phyloP scores from a whole-genome alignment of 92 coral and sea anemone genomes.

The Parazoanthus darwini region DNA sequence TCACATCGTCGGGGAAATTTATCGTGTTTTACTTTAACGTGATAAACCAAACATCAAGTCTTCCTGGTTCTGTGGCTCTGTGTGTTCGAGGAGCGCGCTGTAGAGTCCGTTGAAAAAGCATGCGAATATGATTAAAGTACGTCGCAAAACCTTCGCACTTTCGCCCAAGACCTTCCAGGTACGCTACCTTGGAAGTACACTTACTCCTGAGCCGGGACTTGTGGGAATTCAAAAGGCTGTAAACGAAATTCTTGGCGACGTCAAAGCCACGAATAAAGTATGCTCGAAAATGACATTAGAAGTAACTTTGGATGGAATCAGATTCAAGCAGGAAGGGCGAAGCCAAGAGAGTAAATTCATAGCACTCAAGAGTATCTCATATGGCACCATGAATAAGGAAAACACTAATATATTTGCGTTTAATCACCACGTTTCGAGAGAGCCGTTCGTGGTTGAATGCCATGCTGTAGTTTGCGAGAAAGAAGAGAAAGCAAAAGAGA shows the following conservation, averaged over 20 bases:
- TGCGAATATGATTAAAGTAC: constrained; percentile 72
- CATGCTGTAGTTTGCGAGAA: constrained; percentile 85
- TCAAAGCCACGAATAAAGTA: constrained; percentile 63
- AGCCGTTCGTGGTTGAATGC: constrained; percentile 82
- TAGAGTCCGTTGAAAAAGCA: background rate
- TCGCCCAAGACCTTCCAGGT: constrained; percentile 76
- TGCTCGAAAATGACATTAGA: constrained; percentile 80
- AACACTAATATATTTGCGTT: constrained; percentile 82
- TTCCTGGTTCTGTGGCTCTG: background rate
- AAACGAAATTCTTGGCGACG: constrained; percentile 62
- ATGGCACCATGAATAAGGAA: constrained; percentile 71
- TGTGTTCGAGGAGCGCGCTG: background rate
- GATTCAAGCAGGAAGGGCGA: constrained; percentile 55
- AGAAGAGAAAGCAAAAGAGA: constrained; percentile 79
- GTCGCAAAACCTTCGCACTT: constrained; percentile 68
- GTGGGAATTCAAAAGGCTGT: constrained; percentile 83
- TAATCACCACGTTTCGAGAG: constrained; percentile 86
- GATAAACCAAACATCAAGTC: background rate
- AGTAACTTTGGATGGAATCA: constrained; percentile 75
- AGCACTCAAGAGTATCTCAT: constrained; percentile 79
- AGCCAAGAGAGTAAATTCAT: constrained; percentile 55
- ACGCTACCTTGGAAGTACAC: constrained; percentile 77
- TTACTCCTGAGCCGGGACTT: constrained; percentile 75
- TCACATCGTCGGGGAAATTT: background rate
- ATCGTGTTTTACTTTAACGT: too few species aligned